Conservation (phyloP, 2,113 vertebrate genomes). For the Callionymus lyra region DNA sequence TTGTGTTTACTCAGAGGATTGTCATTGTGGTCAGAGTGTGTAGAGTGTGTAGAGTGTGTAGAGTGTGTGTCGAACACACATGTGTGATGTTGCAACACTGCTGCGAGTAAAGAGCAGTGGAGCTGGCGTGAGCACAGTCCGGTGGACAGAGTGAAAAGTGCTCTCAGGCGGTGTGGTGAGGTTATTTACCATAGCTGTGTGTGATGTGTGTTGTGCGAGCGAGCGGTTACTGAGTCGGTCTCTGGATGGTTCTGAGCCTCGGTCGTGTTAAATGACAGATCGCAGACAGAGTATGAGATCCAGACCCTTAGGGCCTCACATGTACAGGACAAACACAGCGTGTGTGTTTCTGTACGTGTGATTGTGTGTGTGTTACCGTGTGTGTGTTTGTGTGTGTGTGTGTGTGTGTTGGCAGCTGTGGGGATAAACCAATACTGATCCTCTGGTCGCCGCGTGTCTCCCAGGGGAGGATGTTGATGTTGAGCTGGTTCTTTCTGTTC, state of each 20-base stretch:
- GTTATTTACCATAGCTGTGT: slow-evolving; percentile 27
- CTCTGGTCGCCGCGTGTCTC: slow-evolving; percentile 55
- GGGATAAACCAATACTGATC: slow-evolving; percentile 59
- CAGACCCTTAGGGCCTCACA: slow-evolving; percentile 60
- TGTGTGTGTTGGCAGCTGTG: slow-evolving; percentile 23
- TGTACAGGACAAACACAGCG: slow-evolving; percentile 58
- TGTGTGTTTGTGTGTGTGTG: slow-evolving; percentile 4
- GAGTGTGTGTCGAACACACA: slow-evolving; percentile 38
- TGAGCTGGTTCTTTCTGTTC: no score
- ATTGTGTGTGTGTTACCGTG: slow-evolving; percentile 3
- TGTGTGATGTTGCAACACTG: slow-evolving; percentile 53
- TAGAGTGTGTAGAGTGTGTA: slow-evolving; percentile 44
- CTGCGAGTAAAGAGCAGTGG: slow-evolving; percentile 43
- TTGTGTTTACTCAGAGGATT: slow-evolving; percentile 62
- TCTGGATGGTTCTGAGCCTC: slow-evolving; percentile 49
- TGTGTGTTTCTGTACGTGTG: slow-evolving; percentile 6
- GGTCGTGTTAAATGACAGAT: slow-evolving; percentile 65
- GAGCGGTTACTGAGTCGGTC: slow-evolving; percentile 41
- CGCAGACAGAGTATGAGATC: slow-evolving; percentile 56
- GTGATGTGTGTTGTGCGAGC: slow-evolving; percentile 38
- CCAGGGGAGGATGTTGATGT: slow-evolving; percentile 60
- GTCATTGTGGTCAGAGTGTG: slow-evolving; percentile 52
- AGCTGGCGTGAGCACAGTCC: slow-evolving; percentile 37
- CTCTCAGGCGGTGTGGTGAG: slow-evolving; percentile 27
- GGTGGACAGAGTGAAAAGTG: slow-evolving; percentile 44